Percentiles rank a stretch among this genome's conserved stretches.
Evolutionary conservation across 2,113 vertebrate species (phyloP).

Genomic region (Steatornis caripensis): DNA sequence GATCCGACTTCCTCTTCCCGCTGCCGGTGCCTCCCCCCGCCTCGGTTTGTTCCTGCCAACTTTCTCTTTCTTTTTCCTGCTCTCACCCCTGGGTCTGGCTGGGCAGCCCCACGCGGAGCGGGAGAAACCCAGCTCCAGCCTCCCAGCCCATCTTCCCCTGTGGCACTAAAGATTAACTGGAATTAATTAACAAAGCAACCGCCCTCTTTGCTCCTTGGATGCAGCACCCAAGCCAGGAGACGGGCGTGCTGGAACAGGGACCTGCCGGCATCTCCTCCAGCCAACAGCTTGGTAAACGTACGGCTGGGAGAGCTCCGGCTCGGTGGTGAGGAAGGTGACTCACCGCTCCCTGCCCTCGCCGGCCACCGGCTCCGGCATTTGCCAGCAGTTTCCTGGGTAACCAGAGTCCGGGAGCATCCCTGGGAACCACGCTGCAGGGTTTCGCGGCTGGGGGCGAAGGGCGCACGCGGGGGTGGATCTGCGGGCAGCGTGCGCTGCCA

Average conservation of each 20-base stretch:
- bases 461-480: fast-evolving
- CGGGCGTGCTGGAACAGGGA: background rate
- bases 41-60: background rate
- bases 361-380: background rate
- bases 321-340: background rate
- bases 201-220: background rate
- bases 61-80: slow-evolving; percentile 2
- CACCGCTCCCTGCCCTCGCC: background rate
- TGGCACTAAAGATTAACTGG: background rate
- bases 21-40: background rate
- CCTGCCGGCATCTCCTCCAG: background rate
- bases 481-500: background rate
- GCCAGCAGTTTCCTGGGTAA: slow-evolving; percentile 3
- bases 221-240: background rate
- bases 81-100: background rate
- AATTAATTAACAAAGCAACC: background rate
- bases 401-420: background rate
- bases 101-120: fast-evolving
- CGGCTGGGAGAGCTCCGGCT: background rate
- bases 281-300: background rate
- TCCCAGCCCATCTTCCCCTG: fast-evolving
- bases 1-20: background rate
- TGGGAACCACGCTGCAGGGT: background rate
- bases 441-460: background rate
- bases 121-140: background rate